Evolutionary conservation across 2,888 invertebrate genomes (phyloP).

Genomic region (Apamea anceps): DNA sequence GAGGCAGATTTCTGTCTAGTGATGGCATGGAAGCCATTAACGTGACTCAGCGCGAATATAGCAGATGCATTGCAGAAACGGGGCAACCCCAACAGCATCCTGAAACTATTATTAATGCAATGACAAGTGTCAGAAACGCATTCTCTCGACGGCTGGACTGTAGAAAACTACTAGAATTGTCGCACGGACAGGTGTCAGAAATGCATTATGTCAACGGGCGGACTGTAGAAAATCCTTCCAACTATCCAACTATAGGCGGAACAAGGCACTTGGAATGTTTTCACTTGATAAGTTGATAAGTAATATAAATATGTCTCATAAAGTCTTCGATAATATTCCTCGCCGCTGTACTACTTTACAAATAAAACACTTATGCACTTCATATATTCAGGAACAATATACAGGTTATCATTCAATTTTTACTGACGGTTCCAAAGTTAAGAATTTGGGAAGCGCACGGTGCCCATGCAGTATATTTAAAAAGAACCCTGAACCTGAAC

Average conservation of each 20-base stretch:
- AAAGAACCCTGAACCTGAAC: not conserved
- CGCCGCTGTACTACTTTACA: not conserved
- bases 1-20: no score
- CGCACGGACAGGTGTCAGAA: no score
- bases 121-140: no score
- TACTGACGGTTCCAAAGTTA: conserved; percentile 8
- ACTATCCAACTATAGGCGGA: not conserved
- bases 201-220: no score
- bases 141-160: no score
- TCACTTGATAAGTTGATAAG: not conserved
- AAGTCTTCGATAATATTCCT: not conserved
- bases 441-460: not conserved
- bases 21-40: no score
- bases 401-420: not conserved
- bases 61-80: no score
- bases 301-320: not conserved
- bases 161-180: no score
- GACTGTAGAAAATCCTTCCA: not conserved
- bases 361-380: not conserved
- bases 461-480: not conserved
- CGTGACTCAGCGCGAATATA: no score
- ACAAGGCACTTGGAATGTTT: not conserved
- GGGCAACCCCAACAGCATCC: no score
- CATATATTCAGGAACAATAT: not conserved
- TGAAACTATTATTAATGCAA: no score